Base-by-base conservation (phyloP, 1,140 invertebrate genomes). In the Drosophila takahashii region DNA sequence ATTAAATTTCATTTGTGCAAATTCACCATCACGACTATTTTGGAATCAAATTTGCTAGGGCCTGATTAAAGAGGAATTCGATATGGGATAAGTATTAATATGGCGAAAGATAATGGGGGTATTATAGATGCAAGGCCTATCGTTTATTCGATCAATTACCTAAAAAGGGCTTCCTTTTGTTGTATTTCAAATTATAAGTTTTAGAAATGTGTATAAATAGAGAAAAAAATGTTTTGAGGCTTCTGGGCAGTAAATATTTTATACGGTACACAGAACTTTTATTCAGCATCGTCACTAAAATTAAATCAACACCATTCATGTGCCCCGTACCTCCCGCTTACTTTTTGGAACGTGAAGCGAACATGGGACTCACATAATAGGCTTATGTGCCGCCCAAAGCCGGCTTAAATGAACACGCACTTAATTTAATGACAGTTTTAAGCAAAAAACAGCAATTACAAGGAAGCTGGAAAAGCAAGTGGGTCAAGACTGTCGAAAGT, bases 331-430 rank as follows among this genome's bases (percentile, higher is more conserved):
- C 10, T 22, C 1, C 32, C 27, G 26, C 13, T 32, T 27, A 11
- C 8, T 29, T 42, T 44, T 59, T 18, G n/a, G 11, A 4, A 10
- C 13, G 26, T 26, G 22, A 16, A 27, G 7, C 26, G 18, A 6
- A 18, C 37, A 22, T 36, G 54, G 41, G 51, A 41, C 48, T 59
- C 58, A 41, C 27, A 36, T 83, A 83, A 83, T 84, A 84, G 70
- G 80, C 80, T 83, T 83, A 84, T 34, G n/a, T 39, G 45, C 58
- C 26, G 27, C 47, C 44, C 26, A 79, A 79, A 79, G 80, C 48
- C 59, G 65, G 65, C 70, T 79, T 79, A 84, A 79, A 79, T 83
- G 75, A 70, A 83, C 65, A 79, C 80, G 69, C 70, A 66, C 75
- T 84, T 83, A 71, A 71, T 83, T 79, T 83, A 79, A 84, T 71